A percentile compares a stretch with the other conserved stretches of the same genome.
Conservation (phyloP, 2,888 invertebrate species). For the Synanthedon tipuliformis region DNA sequence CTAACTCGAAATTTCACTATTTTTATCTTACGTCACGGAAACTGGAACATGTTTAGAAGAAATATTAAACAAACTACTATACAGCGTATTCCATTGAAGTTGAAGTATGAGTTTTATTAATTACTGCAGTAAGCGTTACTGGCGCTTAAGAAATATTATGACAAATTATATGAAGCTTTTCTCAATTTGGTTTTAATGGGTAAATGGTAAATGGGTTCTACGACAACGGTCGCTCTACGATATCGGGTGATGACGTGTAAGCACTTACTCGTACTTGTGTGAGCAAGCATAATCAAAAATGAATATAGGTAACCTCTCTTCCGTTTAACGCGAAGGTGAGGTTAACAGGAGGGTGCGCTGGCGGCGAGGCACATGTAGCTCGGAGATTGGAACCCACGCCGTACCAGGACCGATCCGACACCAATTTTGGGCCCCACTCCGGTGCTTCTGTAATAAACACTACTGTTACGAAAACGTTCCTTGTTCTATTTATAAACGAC, state of each 20-base stretch:
- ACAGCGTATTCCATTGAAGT: neutral
- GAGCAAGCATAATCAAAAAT: neutral
- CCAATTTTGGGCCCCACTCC: conserved; percentile 73
- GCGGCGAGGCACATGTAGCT: conserved; percentile 77
- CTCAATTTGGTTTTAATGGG: too few relatives aligned
- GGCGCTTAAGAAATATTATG: too few relatives aligned
- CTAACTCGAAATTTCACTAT: neutral
- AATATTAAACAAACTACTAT: neutral
- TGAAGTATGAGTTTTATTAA: too few relatives aligned
- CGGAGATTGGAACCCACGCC: conserved; percentile 76
- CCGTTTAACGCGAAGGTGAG: conserved; percentile 79
- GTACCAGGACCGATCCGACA: conserved; percentile 76
- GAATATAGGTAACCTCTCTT: conserved; percentile 51
- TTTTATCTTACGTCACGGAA: neutral
- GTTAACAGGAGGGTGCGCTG: conserved; percentile 76
- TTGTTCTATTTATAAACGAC: too few relatives aligned
- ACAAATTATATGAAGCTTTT: too few relatives aligned
- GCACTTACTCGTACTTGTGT: too few relatives aligned
- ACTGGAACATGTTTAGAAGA: neutral
- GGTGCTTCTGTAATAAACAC: conserved; percentile 72
- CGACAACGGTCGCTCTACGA: too few relatives aligned
- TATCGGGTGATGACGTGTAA: too few relatives aligned
- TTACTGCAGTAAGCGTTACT: too few relatives aligned
- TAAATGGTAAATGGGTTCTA: too few relatives aligned
- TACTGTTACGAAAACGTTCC: too few relatives aligned